A percentile compares a stretch with the other conserved stretches of the same genome.
Conservation (phyloP, 2,797 vertebrate species). For the Enteromius radiatus region DNA sequence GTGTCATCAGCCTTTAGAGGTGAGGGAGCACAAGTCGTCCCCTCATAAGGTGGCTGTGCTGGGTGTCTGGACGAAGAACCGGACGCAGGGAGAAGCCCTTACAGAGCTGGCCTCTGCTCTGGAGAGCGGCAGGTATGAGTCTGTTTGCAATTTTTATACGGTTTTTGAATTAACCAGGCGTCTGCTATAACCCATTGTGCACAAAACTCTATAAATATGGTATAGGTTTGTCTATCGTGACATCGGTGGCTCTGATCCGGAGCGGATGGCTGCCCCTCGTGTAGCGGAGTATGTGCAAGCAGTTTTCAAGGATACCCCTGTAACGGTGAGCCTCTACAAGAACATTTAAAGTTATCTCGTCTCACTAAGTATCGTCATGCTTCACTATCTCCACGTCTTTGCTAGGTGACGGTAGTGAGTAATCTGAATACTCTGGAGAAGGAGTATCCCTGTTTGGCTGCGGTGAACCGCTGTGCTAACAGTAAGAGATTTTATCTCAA, state of each 20-base stretch:
- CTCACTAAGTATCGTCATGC: no score
- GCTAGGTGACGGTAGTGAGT: constrained; percentile 77
- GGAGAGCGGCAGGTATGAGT: constrained; percentile 79
- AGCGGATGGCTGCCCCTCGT: constrained; percentile 83
- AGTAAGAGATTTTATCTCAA: constrained; percentile 64
- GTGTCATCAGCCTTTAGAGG: constrained; percentile 75
- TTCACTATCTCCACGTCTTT: constrained; percentile 30
- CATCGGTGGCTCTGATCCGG: constrained; percentile 84
- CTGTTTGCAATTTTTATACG: neutral
- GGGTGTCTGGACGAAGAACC: constrained; percentile 75
- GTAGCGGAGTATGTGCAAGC: constrained; percentile 76
- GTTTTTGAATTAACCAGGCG: neutral
- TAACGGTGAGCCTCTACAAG: constrained; percentile 65
- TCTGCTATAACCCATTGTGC: neutral
- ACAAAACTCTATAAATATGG: neutral
- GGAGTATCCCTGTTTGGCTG: constrained; percentile 83
- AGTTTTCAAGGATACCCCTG: constrained; percentile 76
- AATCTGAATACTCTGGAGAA: constrained; percentile 72
- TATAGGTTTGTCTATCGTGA: constrained; percentile 78
- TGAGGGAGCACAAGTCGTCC: constrained; percentile 73
- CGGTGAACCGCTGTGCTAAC: constrained; percentile 84
- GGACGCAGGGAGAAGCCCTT: constrained; percentile 65
- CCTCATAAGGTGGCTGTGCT: constrained; percentile 74
- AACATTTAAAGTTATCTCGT: neutral
- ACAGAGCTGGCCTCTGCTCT: constrained; percentile 71